Evolutionary conservation across 2,888 invertebrate genomes (phyloP), one percentile per base, ranked within the genome.

Genomic region (Oxyteleia sp.): DNA sequence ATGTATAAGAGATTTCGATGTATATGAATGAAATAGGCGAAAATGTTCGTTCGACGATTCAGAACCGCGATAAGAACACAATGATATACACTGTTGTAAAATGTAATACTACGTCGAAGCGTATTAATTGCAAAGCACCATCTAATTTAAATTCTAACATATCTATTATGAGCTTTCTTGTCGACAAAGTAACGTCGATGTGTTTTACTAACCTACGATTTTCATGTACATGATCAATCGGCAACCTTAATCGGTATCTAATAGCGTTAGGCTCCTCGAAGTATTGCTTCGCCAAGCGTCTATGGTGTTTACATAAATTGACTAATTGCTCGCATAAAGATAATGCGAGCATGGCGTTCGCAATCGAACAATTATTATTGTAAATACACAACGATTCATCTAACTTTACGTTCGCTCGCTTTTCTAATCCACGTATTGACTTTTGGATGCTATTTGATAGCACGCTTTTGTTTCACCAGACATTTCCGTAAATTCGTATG

Each of bases 231-330:
- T n/a, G n/a, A n/a, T 79, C 68, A 84, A 86, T 85, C 86, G 63
- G 84, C 64, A 82, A 75, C 63, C 84, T 86, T 84, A 84, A 83
- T 85, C 81, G 71, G 68, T 81, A 85, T 64, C 85, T 78, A 86
- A 79, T 82, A 85, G 87, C 80, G 41, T 84, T 86, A 82, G 78
- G 72, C 82, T 87, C 43, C 81, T 86, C 85, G 78, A 86, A 85
- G 87, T 90, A 90, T 89, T 89, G 87, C 88, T 88, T 90, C 86
- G 85, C 85, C 86, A 86, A 90, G 87, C 88, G 88, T 88, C 85
- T 86, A 68, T 89, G 87, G 88, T 90, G 88, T 88, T 88, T 87
- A 87, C 87, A 89, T 88, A 86, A 91, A 91, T 92, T 91, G 91
- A 92, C 91, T 90, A 89, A 86, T 89, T n/a, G n/a, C n/a, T 86